Evolutionary conservation across 2,888 invertebrate genomes (phyloP).

Genomic region (Rotaria magnacalcarata): DNA sequence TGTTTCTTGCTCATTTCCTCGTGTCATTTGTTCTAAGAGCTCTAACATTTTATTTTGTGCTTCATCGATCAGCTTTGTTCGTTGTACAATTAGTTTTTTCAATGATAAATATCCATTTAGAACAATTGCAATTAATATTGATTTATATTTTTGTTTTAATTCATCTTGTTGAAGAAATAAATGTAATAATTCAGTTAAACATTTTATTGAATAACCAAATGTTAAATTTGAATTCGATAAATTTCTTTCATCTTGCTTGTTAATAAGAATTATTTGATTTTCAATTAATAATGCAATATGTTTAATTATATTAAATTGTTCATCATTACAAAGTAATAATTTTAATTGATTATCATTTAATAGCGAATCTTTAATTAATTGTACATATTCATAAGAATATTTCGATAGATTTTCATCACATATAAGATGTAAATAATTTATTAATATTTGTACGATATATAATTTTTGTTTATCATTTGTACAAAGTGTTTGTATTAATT

Average conservation of each 20-base stretch:
- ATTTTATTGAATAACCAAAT: conserved; percentile 43
- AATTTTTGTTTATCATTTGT: conserved; percentile 28
- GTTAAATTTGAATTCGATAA: conserved; percentile 40
- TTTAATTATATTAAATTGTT: not conserved
- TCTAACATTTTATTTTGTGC: conserved; percentile 89
- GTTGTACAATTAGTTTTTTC: conserved; percentile 81
- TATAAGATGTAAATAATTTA: not conserved
- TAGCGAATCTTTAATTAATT: conserved; percentile 19
- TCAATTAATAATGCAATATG: not conserved
- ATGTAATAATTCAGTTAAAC: conserved; percentile 69
- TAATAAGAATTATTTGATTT: not conserved
- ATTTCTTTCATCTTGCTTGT: conserved; percentile 5
- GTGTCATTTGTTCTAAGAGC: conserved; percentile 88
- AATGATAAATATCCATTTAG: conserved; percentile 87
- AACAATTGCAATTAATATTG: conserved; percentile 78
- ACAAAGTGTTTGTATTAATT: conserved; percentile 31
- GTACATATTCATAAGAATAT: conserved; percentile 25
- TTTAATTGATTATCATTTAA: conserved; percentile 25
- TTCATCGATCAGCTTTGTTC: conserved; percentile 88
- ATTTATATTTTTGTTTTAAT: conserved; percentile 83
- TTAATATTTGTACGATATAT: conserved; percentile 25
- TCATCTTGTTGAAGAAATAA: conserved; percentile 80
- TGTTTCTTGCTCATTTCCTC: conserved; percentile 72
- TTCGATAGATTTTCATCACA: not conserved
- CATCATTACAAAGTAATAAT: not conserved